Evolutionary conservation across 2,888 invertebrate species (phyloP), one percentile per base, ranked within the genome.

Genomic region (Amphimallon solstitiale): DNA sequence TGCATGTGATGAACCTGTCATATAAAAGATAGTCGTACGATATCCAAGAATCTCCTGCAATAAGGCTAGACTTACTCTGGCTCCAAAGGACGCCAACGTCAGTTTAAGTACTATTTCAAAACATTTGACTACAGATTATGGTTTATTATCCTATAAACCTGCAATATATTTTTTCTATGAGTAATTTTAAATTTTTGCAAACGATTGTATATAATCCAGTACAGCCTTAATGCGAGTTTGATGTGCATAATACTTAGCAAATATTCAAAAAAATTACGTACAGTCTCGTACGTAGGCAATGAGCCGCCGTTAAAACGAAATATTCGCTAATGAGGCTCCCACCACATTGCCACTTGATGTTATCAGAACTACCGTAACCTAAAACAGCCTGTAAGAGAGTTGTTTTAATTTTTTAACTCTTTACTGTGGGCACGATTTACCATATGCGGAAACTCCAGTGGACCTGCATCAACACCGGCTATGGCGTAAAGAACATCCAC

Each of bases 261-360:
- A 38, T 54, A 34, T 2, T 21, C 2, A 34, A 29, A 23, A 12
- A 5, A 6, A 15, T 14, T 9, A 21, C 52, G 35, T 61, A 35
- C 35, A n/a, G 9, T 40, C 43, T 59, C 15, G 63, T 61, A 37
- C 37, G 23, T 21, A 54, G 15, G 71, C 90, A 90, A 75, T 90
- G 90, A 0, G 88, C 89, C 0, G 90, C 89, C 0, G 89, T 88
- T 1, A 90, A 76, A 37, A 91, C 85, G 76, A 85, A 89, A 3
- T 80, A 80, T 0, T 86, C 71, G 59, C 87, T 87, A 60, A 91
- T 85, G 15, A 91, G 80, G 2, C 85, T 84, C 0, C 90, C 90
- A 0, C 90, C 90, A 72, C 90, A 90, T 1, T 71, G 72, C 83
- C 86, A 87, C 0, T 67, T 45, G 69, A 84, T 81, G 0, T 75